Conservation (phyloP, 2,888 invertebrate genomes). For the Creontiades dilutus region DNA sequence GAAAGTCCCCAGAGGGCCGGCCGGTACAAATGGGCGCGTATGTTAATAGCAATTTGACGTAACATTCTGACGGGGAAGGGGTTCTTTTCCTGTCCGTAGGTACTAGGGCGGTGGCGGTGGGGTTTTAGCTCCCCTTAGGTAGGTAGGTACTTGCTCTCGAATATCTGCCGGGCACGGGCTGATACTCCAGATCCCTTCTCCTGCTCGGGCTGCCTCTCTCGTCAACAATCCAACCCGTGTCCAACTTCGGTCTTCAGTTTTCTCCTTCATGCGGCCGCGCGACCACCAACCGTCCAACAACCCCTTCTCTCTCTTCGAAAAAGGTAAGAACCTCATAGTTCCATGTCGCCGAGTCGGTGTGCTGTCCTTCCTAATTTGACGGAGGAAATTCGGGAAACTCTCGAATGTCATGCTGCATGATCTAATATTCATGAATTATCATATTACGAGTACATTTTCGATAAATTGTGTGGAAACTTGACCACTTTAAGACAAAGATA, state of each 20-base stretch:
- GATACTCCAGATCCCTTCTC: not conserved
- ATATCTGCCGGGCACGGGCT: not conserved
- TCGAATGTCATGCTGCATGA: no score
- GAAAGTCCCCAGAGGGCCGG: not conserved
- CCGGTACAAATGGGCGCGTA: not conserved
- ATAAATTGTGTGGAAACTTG: no score
- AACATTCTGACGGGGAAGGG: not conserved
- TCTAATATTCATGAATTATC: no score
- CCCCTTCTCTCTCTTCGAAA: constrained; percentile 19
- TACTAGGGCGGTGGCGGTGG: not conserved
- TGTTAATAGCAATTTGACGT: constrained; percentile 11
- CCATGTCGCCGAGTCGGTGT: no score
- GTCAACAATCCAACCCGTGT: not conserved
- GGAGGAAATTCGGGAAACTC: no score
- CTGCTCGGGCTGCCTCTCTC: not conserved
- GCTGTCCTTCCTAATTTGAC: no score
- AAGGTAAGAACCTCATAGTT: not conserved
- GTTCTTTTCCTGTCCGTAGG: no score
- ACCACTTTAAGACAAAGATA: no score
- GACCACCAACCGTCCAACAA: not conserved
- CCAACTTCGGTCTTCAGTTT: constrained; percentile 6
- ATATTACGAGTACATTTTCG: no score
- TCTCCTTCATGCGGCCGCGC: constrained; percentile 32
- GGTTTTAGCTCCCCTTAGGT: no score
- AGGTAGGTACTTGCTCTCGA: not conserved